Evolutionary conservation across 2,113 vertebrate species (phyloP).

Genomic region (Elephas maximus): DNA sequence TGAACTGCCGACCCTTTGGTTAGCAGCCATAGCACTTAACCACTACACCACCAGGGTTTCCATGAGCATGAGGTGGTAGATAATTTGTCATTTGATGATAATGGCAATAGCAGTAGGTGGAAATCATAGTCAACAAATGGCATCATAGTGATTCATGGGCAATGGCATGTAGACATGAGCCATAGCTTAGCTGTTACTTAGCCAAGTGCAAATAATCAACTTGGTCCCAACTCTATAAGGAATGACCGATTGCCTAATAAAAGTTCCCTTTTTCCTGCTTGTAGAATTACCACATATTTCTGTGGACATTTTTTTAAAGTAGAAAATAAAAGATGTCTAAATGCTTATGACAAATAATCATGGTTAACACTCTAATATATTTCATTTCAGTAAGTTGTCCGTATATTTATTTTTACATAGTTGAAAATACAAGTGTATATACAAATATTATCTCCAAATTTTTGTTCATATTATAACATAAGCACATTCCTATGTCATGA

Average conservation of each 20-base stretch:
- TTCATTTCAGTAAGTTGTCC: not conserved
- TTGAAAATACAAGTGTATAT: not conserved
- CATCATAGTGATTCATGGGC: not conserved
- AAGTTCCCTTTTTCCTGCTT: not conserved
- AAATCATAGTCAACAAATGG: conserved; percentile 40
- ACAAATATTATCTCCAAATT: not conserved
- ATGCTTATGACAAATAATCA: not conserved
- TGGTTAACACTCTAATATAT: not conserved
- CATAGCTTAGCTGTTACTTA: not conserved
- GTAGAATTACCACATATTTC: conserved; percentile 19
- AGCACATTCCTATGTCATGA: conserved; percentile 1
- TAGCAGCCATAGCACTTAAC: no score
- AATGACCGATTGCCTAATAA: not conserved
- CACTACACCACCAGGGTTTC: no score
- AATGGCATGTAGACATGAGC: not conserved
- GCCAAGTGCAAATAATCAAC: not conserved
- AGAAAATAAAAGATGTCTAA: conserved; percentile 44
- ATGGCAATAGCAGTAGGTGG: conserved; percentile 1
- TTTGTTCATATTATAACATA: not conserved
- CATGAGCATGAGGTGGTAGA: not conserved
- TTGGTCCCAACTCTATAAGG: not conserved
- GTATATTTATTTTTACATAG: not conserved
- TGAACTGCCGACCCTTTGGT: no score
- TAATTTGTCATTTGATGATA: conserved; percentile 34
- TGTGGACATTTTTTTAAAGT: conserved; percentile 15